Percentiles rank a stretch among this genome's conserved stretches.
Conservation (phyloP, 2,888 invertebrate species). For the Troides oblongomaculatus region DNA sequence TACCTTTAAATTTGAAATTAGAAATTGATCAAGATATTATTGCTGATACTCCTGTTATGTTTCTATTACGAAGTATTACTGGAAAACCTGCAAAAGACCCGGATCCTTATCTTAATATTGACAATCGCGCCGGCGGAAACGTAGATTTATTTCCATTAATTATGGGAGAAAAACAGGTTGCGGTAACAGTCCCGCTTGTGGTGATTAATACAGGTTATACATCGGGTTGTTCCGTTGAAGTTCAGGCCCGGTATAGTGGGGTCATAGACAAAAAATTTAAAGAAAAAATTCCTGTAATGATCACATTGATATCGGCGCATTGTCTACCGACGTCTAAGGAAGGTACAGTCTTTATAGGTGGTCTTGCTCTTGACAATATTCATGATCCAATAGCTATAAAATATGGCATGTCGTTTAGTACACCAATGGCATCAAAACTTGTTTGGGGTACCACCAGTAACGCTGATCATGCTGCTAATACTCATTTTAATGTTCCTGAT, state of each 20-base stretch:
- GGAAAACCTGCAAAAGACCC: conserved; percentile 54
- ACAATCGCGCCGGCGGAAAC: conserved; percentile 63
- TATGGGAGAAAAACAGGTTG: conserved; percentile 57
- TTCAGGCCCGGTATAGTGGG: conserved; percentile 43
- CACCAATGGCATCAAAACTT: conserved; percentile 46
- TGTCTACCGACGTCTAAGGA: conserved; percentile 62
- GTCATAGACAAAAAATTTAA: conserved; percentile 34
- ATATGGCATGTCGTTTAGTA: conserved; percentile 62
- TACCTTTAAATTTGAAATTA: conserved; percentile 55
- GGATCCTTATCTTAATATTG: conserved; percentile 55
- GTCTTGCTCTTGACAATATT: conserved; percentile 55
- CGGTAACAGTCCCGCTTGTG: conserved; percentile 45
- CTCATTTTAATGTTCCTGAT: conserved; percentile 46
- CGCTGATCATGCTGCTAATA: conserved; percentile 52
- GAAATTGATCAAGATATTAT: conserved; percentile 41
- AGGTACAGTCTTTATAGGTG: conserved; percentile 59
- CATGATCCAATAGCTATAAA: conserved; percentile 43
- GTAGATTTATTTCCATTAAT: conserved; percentile 64
- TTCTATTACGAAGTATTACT: conserved; percentile 50
- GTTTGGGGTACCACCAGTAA: conserved; percentile 61
- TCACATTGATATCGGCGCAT: conserved; percentile 66
- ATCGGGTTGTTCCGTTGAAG: conserved; percentile 47
- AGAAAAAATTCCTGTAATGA: conserved; percentile 45
- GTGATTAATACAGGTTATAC: conserved; percentile 47
- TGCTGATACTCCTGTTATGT: conserved; percentile 57